Evolutionary conservation across 1,140 invertebrate genomes (phyloP).

Genomic region (Periplaneta americana): DNA sequence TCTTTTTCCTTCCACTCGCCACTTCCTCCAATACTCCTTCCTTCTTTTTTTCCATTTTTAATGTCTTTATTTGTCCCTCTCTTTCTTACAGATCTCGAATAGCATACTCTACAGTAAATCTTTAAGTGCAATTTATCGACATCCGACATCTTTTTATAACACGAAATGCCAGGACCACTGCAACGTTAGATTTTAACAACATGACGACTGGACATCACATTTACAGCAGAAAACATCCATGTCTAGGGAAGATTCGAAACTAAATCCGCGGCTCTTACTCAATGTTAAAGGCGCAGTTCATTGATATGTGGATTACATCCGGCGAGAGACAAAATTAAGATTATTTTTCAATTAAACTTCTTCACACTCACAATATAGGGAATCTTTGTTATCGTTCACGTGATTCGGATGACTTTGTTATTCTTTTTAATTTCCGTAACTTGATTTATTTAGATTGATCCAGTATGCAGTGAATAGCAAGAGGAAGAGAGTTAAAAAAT

Average conservation of each 20-base stretch:
- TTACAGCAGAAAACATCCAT: too few relatives aligned
- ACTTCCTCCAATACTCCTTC: background rate
- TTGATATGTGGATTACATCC: too few relatives aligned
- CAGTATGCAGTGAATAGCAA: background rate
- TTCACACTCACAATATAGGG: background rate
- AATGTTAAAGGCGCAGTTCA: too few relatives aligned
- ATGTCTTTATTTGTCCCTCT: background rate
- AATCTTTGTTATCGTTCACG: background rate
- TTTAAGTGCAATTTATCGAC: too few relatives aligned
- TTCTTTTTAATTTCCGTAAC: background rate
- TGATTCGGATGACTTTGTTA: background rate
- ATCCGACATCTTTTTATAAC: too few relatives aligned
- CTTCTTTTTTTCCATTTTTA: background rate
- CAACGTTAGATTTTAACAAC: too few relatives aligned
- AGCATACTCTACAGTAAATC: too few relatives aligned
- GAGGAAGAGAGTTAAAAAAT: background rate
- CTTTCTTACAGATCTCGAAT: background rate
- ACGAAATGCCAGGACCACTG: too few relatives aligned
- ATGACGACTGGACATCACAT: too few relatives aligned
- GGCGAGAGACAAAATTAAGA: too few relatives aligned
- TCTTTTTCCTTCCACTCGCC: background rate
- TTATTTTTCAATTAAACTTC: background rate
- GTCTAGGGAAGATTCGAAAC: too few relatives aligned
- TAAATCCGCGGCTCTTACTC: too few relatives aligned
- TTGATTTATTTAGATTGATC: background rate